A percentile compares a stretch with the other conserved stretches of the same genome.
Conservation (phyloP, 2,113 vertebrate genomes). For the Gasterosteus aculeatus region DNA sequence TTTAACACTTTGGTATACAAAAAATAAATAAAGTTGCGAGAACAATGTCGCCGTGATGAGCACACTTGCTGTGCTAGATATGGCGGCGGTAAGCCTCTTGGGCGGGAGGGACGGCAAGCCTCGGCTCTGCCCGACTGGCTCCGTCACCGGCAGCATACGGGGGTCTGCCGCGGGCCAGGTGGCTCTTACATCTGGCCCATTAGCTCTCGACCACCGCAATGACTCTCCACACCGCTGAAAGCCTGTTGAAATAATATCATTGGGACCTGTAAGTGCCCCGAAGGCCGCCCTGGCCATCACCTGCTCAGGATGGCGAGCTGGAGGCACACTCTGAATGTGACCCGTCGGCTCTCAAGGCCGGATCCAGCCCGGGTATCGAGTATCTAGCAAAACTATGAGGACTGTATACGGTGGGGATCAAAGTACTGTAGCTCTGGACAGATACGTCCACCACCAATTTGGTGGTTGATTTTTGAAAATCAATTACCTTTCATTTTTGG, state of each 20-base stretch:
- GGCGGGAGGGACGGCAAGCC: slow-evolving; percentile 40
- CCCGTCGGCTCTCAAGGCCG: slow-evolving; percentile 12
- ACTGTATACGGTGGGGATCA: background rate
- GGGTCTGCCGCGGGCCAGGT: slow-evolving; percentile 62
- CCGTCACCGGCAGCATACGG: slow-evolving; percentile 61
- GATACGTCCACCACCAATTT: background rate
- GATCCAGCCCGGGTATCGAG: background rate
- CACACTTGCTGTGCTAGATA: slow-evolving; percentile 44
- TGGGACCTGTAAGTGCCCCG: slow-evolving; percentile 52
- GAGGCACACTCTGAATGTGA: slow-evolving; percentile 12
- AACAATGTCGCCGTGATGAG: slow-evolving; percentile 47
- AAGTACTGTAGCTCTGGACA: background rate
- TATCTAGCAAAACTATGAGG: background rate
- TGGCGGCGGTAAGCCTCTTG: slow-evolving; percentile 31
- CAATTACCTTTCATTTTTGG: background rate
- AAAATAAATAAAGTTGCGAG: slow-evolving; percentile 19
- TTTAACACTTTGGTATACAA: slow-evolving; percentile 22
- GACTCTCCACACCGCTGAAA: slow-evolving; percentile 64
- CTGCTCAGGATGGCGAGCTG: slow-evolving; percentile 45
- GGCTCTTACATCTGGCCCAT: slow-evolving; percentile 75
- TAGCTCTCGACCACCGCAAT: slow-evolving; percentile 68
- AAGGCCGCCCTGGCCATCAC: slow-evolving; percentile 51
- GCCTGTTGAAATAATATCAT: slow-evolving; percentile 70
- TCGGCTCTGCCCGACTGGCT: slow-evolving; percentile 59
- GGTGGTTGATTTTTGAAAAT: background rate